These are phyloP conservation scores for Denticeps clupeoides DNA, from an alignment of 2,797 vertebrate species.

Conservation along the genomic window DNA sequence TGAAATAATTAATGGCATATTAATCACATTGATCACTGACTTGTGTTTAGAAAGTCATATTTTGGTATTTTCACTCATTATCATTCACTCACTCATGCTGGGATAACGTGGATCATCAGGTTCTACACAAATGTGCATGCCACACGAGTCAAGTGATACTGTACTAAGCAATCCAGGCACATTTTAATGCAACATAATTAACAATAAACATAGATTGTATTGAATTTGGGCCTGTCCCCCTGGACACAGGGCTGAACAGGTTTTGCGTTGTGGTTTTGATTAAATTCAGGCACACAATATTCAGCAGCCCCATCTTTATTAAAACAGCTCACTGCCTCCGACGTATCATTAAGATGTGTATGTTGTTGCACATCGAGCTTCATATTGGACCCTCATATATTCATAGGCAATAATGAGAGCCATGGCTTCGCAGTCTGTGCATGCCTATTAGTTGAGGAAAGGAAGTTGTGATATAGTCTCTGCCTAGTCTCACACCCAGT, in stretches of 20 bases:
- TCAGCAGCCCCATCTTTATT: constrained; percentile 43
- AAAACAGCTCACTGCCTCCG: constrained; percentile 44
- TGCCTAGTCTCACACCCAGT: background rate
- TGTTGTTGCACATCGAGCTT: constrained; percentile 45
- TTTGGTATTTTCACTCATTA: too few species aligned
- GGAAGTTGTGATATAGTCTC: background rate
- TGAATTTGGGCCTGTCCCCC: too few species aligned
- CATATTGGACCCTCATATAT: constrained; percentile 50
- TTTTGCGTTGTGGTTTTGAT: constrained; percentile 35
- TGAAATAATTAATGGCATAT: too few species aligned
- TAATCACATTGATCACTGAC: too few species aligned
- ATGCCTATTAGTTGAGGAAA: constrained; percentile 28
- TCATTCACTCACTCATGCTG: too few species aligned
- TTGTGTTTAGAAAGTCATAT: too few species aligned
- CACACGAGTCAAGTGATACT: too few species aligned
- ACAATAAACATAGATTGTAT: too few species aligned
- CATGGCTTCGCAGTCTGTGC: constrained; percentile 17
- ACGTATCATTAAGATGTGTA: constrained; percentile 47
- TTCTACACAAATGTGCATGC: too few species aligned
- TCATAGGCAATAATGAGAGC: constrained; percentile 45
- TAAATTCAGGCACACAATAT: constrained; percentile 38
- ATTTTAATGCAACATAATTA: too few species aligned
- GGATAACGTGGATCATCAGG: too few species aligned
- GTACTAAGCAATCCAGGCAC: too few species aligned
- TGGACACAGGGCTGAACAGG: constrained; percentile 14